Base-by-base conservation (phyloP, 2,113 vertebrate genomes). In the Centrocercus urophasianus region DNA sequence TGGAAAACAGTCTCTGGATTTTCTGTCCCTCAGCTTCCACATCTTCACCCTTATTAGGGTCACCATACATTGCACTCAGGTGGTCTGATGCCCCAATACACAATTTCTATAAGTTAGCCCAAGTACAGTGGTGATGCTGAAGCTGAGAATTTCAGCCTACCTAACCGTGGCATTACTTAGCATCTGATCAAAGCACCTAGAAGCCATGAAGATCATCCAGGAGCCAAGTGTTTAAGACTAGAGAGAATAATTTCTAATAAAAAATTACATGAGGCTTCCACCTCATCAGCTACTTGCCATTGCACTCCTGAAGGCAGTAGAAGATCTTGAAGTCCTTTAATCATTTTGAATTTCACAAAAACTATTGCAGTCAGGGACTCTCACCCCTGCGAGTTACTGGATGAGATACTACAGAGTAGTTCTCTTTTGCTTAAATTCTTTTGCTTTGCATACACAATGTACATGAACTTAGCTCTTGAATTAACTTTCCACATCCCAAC, bases 391-490 rank as follows among this genome's bases (percentile, higher is more conserved):
- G 18, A 89, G 57, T 36, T 82, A 82, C 0, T 87, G 43, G 48
- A 64, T 75, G 75, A 65, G 32, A 87, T 30, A 47, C n/a, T 73
- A 75, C 5, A 45, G 40, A 17, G 45, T 27, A 87, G 87, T 88
- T 87, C 4, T 57, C 74, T 89, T 95, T 85, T 76, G 79, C 74
- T 86, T 34, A 77, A 83, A 63, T 79, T 79, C 13, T 76, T 89
- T 56, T 82, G 65, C 34, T 91, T 76, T 88, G 45, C 84, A 50
- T 79, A 83, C 24, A 85, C n/a, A 88, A 85, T 94, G 87, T 80
- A 70, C 21, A 67, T 45, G 83, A 57, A 17, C 30, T 71, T 71
- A 78, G 69, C 17, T 82, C 52, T 70, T 86, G 48, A 95, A 84
- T 59, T 80, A 85, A 94, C 75, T 38, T 66, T 82, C 34, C 43